Conservation (phyloP, 2,797 vertebrate genomes). For the Pseudochaenichthys georgianus region DNA sequence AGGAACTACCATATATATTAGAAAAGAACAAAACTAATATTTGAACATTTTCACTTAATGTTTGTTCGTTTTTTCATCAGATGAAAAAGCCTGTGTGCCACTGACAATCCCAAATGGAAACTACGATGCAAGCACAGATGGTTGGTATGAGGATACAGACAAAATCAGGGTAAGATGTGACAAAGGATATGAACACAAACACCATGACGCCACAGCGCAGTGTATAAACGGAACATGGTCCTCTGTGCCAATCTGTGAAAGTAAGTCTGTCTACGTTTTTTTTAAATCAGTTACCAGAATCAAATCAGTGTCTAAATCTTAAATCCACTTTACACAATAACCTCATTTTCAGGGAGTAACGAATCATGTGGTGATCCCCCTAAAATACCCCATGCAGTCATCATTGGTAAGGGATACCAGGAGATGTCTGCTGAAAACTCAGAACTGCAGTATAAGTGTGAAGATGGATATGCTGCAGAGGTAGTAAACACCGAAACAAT, state of each 20-base stretch:
- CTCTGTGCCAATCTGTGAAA: conserved; percentile 49
- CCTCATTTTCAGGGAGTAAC: neutral
- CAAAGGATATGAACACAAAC: neutral
- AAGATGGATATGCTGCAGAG: too few species aligned
- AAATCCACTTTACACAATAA: too few species aligned
- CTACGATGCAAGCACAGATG: rapidly evolving
- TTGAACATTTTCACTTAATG: too few species aligned
- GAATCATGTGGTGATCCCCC: conserved; percentile 38
- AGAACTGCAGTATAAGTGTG: too few species aligned
- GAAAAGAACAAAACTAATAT: too few species aligned
- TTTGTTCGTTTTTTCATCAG: too few species aligned
- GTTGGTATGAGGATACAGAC: rapidly evolving
- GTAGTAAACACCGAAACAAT: rapidly evolving
- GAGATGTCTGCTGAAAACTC: neutral
- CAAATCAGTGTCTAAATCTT: too few species aligned
- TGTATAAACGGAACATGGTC: conserved; percentile 62
- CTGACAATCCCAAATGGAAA: conserved; percentile 41
- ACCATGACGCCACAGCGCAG: rapidly evolving
- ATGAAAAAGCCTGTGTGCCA: conserved; percentile 32
- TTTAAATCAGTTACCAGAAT: too few species aligned
- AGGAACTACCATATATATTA: too few species aligned
- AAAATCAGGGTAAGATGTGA: neutral
- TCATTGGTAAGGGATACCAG: conserved; percentile 19
- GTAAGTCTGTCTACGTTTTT: conserved; percentile 50
- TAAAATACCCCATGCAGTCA: conserved; percentile 38